Evolutionary conservation across 1,140 invertebrate genomes (phyloP).

Genomic region (Yoshiicerus persimilis): DNA sequence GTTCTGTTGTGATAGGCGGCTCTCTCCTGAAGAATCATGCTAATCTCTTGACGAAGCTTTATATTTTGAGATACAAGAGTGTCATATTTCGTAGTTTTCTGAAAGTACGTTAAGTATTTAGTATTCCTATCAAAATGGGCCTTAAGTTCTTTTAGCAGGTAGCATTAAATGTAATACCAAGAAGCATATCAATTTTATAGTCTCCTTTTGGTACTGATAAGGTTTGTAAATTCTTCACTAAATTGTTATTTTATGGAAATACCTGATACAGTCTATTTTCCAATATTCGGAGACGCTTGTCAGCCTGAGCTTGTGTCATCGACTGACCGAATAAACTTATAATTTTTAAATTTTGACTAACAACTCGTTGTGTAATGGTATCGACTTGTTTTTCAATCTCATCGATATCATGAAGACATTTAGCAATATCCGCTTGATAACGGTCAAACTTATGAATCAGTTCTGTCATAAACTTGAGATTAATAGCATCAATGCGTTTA

Average conservation of each 20-base stretch:
- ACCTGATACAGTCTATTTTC: constrained; percentile 19
- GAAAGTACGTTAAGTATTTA: background rate
- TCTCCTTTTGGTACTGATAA: too few species aligned
- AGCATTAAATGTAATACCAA: too few species aligned
- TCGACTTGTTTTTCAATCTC: constrained; percentile 11
- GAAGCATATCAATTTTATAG: too few species aligned
- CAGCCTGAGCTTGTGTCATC: background rate
- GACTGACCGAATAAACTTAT: background rate
- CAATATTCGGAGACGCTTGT: background rate
- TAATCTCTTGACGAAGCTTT: background rate
- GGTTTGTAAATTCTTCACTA: too few species aligned
- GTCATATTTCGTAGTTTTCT: background rate
- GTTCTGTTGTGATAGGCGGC: background rate
- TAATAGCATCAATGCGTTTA: background rate
- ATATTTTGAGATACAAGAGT: background rate
- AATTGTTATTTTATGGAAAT: too few species aligned
- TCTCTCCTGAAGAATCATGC: background rate
- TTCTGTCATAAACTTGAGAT: background rate
- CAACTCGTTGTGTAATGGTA: background rate
- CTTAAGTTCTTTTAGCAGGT: too few species aligned
- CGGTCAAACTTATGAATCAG: background rate
- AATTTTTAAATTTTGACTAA: background rate
- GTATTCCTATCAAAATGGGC: too few species aligned
- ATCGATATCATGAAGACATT: background rate
- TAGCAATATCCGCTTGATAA: background rate